Evolutionary conservation across 2,797 vertebrate genomes (phyloP), one percentile per base, ranked within the genome.

Genomic region (Babyrousa celebensis): DNA sequence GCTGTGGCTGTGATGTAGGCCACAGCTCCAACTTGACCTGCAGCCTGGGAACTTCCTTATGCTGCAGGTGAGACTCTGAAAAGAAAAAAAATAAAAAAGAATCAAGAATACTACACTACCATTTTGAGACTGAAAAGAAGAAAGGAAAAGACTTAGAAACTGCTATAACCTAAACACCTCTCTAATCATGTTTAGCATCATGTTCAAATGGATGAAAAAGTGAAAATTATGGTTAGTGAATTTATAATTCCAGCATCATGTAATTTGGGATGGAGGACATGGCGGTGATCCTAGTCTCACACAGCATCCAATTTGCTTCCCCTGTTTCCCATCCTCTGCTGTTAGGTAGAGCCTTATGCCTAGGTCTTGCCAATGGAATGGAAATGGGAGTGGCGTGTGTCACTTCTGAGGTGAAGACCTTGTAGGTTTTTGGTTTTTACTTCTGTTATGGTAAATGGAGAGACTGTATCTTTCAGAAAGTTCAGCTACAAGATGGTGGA

Each of bases 91-190:
- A 48, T 6, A 48, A 48, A 48, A 48, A 79, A 70, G 62, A 65
- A 89, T 43, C 21, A 1, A 91, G 56, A 56, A 78, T 78, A 40
- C n/a, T 77, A 48, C 43, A 56, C 29, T 32, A 71, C 60, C 8
- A 67, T 14, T 80, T 90, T 80, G 74, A 78, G 9, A 40, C 54
- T 48, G 23, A 74, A 84, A 95, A 84, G 63, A 52, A 83, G 68
- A 74, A 71, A 89, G 40, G 48, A 32, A 63, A 95, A 90, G 11
- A 63, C 83, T 89, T 87, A 91, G 79, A 94, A 86, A 82, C 43
- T 75, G 20, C 11, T 95, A n/a, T 32, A 93, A 80, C 8, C 29
- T 36, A 60, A 48, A 90, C 17, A 79, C 3, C 62, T 78, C 32
- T 74, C 18, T 60, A 78, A 84, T 80, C 5, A 15, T 56, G 9